phyloP scores from a whole-genome alignment of 2,888 invertebrate species.

The Psylliodes chrysocephalus region DNA sequence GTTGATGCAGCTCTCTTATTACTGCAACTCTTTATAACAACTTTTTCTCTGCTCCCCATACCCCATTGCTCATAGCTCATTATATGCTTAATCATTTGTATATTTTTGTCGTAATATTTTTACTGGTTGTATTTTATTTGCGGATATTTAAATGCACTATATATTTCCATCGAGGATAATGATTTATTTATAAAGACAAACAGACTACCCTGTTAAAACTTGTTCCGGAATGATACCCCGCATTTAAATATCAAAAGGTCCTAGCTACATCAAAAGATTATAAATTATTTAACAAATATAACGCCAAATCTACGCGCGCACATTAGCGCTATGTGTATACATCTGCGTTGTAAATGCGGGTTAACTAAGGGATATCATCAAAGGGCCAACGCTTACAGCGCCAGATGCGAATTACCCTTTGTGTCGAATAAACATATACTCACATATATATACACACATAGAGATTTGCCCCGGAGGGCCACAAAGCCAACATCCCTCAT shows the following conservation, averaged over 20 bases:
- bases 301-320: slow-evolving; percentile 52
- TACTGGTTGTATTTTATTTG: too few species aligned
- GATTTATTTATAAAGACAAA: neutral
- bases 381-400: slow-evolving; percentile 57
- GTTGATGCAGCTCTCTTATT: too few species aligned
- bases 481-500: slow-evolving; percentile 46
- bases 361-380: slow-evolving; percentile 59
- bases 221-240: slow-evolving; percentile 18
- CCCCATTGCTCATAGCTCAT: too few species aligned
- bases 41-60: too few species aligned
- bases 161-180: neutral
- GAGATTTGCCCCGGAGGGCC: slow-evolving; percentile 49
- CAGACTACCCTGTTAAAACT: slow-evolving; percentile 18
- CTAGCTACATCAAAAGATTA: slow-evolving; percentile 52
- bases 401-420: slow-evolving; percentile 62
- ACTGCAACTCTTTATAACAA: too few species aligned
- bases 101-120: too few species aligned
- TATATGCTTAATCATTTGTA: too few species aligned
- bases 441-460: slow-evolving; percentile 11
- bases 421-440: slow-evolving; percentile 53
- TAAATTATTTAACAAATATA: slow-evolving; percentile 61
- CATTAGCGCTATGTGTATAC: slow-evolving; percentile 58
- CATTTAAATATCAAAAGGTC: slow-evolving; percentile 45
- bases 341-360: slow-evolving; percentile 54
- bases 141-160: too few species aligned